Conservation (phyloP, 2,113 vertebrate genomes). For the Apodemus sylvaticus region DNA sequence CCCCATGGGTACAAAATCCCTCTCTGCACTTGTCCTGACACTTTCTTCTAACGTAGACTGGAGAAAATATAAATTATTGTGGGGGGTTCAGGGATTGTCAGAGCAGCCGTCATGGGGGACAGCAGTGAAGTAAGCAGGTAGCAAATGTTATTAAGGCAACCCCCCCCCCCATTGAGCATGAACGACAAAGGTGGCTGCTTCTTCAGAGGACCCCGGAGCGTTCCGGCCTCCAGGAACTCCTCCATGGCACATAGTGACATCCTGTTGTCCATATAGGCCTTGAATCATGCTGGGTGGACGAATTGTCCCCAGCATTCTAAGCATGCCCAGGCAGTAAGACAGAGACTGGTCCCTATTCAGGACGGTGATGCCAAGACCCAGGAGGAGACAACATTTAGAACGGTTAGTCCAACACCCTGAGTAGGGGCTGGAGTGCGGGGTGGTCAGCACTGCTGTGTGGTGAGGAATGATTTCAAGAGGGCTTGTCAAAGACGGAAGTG, state of each 20-base stretch:
- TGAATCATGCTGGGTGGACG: not conserved
- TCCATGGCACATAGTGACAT: not conserved
- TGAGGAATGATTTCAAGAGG: not conserved
- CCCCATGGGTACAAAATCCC: not conserved
- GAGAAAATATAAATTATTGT: not conserved
- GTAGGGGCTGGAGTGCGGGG: not conserved
- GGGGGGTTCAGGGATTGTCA: not conserved
- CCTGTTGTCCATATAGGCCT: not conserved
- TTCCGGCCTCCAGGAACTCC: not conserved
- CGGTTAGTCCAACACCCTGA: not conserved
- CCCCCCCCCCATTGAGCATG: not conserved
- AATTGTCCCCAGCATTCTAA: not conserved
- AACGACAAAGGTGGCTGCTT: not conserved
- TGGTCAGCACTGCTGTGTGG: not conserved
- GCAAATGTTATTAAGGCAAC: not conserved
- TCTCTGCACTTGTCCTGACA: not conserved
- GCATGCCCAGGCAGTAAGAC: not conserved
- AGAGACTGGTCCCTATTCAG: not conserved
- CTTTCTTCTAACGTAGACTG: not conserved
- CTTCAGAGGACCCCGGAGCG: not conserved
- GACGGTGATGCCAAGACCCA: not conserved
- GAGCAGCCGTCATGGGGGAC: not conserved
- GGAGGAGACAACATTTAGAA: not conserved
- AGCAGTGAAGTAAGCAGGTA: not conserved
- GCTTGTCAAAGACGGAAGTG: not conserved